These are phyloP conservation scores for Meiosimyza decipiens DNA, from an alignment of 2,888 invertebrate genomes.

Conservation along the genomic window DNA sequence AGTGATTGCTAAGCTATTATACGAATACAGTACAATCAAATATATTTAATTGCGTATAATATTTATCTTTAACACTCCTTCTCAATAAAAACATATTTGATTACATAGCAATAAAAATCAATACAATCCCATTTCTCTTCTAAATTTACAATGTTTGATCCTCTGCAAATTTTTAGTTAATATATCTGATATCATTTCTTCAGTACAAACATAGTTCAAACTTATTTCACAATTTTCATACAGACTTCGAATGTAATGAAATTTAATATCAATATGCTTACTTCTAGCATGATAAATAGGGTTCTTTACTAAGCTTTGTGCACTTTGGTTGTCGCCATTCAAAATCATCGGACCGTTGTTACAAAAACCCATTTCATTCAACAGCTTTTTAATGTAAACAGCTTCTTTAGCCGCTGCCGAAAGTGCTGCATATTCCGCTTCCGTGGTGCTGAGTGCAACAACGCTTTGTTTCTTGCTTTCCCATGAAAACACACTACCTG, in stretches of 20 bases:
- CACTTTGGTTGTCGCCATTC: slow-evolving; percentile 31
- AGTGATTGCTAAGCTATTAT: no score
- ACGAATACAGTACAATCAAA: no score
- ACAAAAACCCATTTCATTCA: slow-evolving; percentile 26
- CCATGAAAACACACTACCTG: slow-evolving; percentile 38
- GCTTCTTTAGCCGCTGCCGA: slow-evolving; percentile 9
- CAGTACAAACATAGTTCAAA: slow-evolving; percentile 30
- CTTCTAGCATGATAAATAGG: slow-evolving; percentile 33
- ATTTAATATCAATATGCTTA: slow-evolving; percentile 37
- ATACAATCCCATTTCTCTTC: slow-evolving; percentile 4
- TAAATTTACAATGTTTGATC: slow-evolving; percentile 29
- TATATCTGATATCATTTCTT: slow-evolving; percentile 26
- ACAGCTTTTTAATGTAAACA: slow-evolving; percentile 30
- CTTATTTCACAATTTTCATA: slow-evolving; percentile 13
- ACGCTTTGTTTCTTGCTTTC: slow-evolving; percentile 34
- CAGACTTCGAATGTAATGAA: slow-evolving; percentile 33
- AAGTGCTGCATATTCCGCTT: slow-evolving; percentile 32
- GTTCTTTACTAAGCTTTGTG: slow-evolving; percentile 29
- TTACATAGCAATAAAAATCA: not conserved
- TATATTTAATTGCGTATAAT: no score
- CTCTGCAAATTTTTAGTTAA: slow-evolving; percentile 30
- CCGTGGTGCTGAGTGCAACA: slow-evolving; percentile 24
- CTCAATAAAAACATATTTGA: not conserved
- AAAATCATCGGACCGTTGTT: slow-evolving; percentile 10
- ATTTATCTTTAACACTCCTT: slow-evolving; percentile 1